phyloP scores from a whole-genome alignment of 2,113 vertebrate genomes.

The Dasyprocta punctata region DNA sequence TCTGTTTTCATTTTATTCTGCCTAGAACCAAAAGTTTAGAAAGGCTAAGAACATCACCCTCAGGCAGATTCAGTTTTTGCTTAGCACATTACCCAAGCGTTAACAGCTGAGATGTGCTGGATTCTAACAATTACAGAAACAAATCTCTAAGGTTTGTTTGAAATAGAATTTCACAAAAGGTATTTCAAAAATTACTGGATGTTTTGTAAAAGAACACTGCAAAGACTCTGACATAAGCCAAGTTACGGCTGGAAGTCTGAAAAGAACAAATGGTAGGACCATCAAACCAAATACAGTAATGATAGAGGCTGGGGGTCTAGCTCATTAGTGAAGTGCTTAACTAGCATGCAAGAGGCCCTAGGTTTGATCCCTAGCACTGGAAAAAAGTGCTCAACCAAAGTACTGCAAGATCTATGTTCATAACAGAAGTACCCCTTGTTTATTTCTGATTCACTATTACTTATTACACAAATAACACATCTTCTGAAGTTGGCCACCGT shows the following conservation, averaged over 20 bases:
- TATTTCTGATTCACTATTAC: neutral
- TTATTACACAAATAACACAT: neutral
- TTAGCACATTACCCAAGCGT: neutral
- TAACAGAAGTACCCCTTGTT: neutral
- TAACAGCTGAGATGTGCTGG: neutral
- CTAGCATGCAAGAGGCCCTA: neutral
- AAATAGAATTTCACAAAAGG: conserved; percentile 5
- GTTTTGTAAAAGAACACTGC: neutral
- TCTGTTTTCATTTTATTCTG: conserved; percentile 43
- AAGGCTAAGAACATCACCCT: neutral
- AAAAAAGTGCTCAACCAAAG: neutral
- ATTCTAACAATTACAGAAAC: conserved; percentile 20
- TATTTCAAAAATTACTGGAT: neutral
- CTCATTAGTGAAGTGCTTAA: neutral
- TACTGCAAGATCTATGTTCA: neutral
- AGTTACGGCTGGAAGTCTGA: neutral
- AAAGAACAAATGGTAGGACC: neutral
- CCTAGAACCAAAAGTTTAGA: conserved; percentile 13
- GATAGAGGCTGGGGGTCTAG: neutral
- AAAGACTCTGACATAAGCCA: neutral
- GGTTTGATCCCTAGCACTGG: neutral
- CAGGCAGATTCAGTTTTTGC: neutral
- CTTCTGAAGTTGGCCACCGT: neutral
- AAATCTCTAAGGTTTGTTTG: neutral
- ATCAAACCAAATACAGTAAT: neutral